These are phyloP conservation scores for Ophion costatus DNA, from an alignment of 2,888 invertebrate genomes.

Conservation along the genomic window DNA sequence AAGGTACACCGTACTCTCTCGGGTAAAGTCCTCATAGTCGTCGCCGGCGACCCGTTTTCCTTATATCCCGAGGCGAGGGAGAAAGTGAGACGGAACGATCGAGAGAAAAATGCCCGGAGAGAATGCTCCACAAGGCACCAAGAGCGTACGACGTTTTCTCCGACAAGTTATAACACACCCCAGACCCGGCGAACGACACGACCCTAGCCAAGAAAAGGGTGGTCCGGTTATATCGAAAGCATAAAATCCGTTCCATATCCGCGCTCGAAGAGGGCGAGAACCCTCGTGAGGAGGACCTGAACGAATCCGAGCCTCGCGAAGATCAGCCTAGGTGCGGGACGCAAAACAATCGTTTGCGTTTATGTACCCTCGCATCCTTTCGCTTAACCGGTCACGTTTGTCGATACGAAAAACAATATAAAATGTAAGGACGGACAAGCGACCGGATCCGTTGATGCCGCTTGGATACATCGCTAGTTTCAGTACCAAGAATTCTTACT, in stretches of 20 bases:
- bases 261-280: slow-evolving; percentile 14
- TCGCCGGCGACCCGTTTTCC: slow-evolving; percentile 52
- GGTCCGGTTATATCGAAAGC: slow-evolving; percentile 63
- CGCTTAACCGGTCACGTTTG: slow-evolving; percentile 20
- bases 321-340: background rate
- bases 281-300: slow-evolving; percentile 20
- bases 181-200: slow-evolving; percentile 69
- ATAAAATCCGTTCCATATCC: slow-evolving; percentile 61
- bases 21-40: slow-evolving; percentile 40
- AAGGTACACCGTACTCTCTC: slow-evolving; percentile 45
- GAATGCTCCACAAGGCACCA: slow-evolving; percentile 46
- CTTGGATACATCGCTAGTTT: background rate
- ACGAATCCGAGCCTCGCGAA: slow-evolving; percentile 19
- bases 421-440: background rate
- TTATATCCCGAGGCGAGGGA: slow-evolving; percentile 35
- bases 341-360: slow-evolving; percentile 7
- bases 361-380: slow-evolving; percentile 17
- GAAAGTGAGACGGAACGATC: slow-evolving; percentile 4
- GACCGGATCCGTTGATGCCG: background rate
- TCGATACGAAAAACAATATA: background rate
- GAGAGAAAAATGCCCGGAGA: slow-evolving; percentile 41
- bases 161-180: slow-evolving; percentile 73
- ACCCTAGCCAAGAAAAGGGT: slow-evolving; percentile 23
- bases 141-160: slow-evolving; percentile 66
- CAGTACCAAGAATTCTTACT: background rate